Base-by-base conservation (phyloP, 2,797 vertebrate species). In the Limosa lapponica region DNA sequence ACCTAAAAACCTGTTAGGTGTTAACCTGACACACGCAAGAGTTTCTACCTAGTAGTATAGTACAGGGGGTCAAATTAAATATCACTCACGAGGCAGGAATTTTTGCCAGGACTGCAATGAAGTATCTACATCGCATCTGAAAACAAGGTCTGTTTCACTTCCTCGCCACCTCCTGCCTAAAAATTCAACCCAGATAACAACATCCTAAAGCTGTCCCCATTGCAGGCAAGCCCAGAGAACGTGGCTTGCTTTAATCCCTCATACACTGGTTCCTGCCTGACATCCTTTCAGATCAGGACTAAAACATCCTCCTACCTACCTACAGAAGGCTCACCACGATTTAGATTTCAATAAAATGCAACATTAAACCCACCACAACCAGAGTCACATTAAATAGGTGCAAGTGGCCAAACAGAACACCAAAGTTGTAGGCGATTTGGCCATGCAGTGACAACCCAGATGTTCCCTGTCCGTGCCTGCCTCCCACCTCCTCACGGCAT, bases 371-470 rank as follows among this genome's bases (percentile, higher is more conserved):
- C 83, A 77, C 59, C 55, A 32, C 59, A 82, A 85, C 64, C 66
- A 43, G 46, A 46, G 17, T 8, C 43, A 34, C 24, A 1, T 5
- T 11, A 14, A 59, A 44, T 46, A 86, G 92, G 39, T 85, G 54
- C 70, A 48, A 72, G 70, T 5, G 65, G 82, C 74, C 90, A 69
- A 65, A 34, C 2, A 11, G 8, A 57, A 44, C 0, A 23, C 34
- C 1, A 1, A 41, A 19, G 19, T 7, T 41, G 90, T 6, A 52
- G 81, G 90, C 8, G 10, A 89, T 88, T 6, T 89, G 93, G 94
- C 77, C 46, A 13, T 0, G n/a, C 59, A 39, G 66, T 82, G 94
- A 93, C 95, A 90, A 55, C 41, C 86, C 96, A 97, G 93, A 96
- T 94, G 94, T 93, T 97, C 88, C 81, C 67, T 0, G 14, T 94